Evolutionary conservation across 2,113 vertebrate species (phyloP).

Genomic region (Pelmatolapia mariae): DNA sequence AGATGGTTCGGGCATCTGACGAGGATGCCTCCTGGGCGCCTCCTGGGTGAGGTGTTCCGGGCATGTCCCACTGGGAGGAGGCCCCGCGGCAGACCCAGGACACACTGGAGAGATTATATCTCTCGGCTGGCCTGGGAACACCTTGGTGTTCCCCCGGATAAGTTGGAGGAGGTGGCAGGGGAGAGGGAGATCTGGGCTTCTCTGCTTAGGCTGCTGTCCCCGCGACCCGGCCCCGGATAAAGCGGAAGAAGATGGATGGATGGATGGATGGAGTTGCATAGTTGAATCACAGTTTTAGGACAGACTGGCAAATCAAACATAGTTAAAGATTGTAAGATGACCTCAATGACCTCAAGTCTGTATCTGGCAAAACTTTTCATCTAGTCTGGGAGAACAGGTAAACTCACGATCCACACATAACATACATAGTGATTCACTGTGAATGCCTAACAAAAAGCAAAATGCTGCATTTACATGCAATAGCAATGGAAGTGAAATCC

Average conservation of each 20-base stretch:
- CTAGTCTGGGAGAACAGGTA: background rate
- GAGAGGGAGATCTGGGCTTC: background rate
- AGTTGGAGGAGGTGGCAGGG: background rate
- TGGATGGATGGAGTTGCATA: background rate
- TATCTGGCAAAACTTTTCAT: background rate
- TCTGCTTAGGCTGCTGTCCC: background rate
- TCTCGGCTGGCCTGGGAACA: background rate
- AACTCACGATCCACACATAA: background rate
- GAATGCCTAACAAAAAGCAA: background rate
- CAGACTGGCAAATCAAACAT: background rate
- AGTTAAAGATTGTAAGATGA: background rate
- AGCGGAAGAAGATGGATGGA: background rate
- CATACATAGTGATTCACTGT: background rate
- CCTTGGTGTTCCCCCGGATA: background rate
- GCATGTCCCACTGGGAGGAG: background rate
- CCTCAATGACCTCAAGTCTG: background rate
- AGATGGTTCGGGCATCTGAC: too few species aligned
- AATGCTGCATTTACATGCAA: conserved; percentile 32
- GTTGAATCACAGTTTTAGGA: background rate
- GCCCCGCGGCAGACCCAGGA: background rate
- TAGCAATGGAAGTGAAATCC: conserved; percentile 19
- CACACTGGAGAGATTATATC: background rate
- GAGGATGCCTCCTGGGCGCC: too few species aligned
- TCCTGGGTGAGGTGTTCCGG: too few species aligned
- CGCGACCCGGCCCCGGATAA: fast-evolving